Base-by-base conservation (phyloP, 1,140 invertebrate species). In the Calycopis cecrops region DNA sequence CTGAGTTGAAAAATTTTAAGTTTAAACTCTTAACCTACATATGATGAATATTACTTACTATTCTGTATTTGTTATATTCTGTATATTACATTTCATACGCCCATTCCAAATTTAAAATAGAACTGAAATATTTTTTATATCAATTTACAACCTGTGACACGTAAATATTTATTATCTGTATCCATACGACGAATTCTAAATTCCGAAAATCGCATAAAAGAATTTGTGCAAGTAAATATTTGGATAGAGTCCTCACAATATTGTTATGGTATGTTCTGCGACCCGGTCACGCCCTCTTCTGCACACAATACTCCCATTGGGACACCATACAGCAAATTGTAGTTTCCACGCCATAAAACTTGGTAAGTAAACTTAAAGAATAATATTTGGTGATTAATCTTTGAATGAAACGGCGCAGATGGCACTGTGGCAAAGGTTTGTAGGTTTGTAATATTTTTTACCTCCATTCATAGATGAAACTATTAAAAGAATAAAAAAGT, bases 291-390 rank as follows among this genome's bases (percentile, higher is more conserved):
- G 82, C 82, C 82, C 79, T 84, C 74, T 69, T 49, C 8, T 44
- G 35, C 34, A 55, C 50, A 81, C 76, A 79, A 81, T 72, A 58
- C 56, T 51, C 57, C 63, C 60, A 51, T 67, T 44, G 34, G 21
- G 42, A 70, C 40, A 71, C 73, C 76, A 55, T 74, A 78, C 59
- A 71, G 73, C 82, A 85, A 85, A 85, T 85, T 80, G 72, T 80
- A 70, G 70, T 76, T 85, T 85, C 82, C 79, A 77, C 74, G 55
- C 72, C 73, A 85, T 85, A 82, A 83, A 83, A 12, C 82, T 79
- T 76, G 72, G 59, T 70, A 75, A 75, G 59, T 72, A 38, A 47
- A 55, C 40, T 42, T 59, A 69, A 69, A 71, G 59, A 70, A 73
- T 73, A 58, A 58, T 67, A 55, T 42, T 37, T 50, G 59, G 73